Base-by-base conservation (phyloP, 2,113 vertebrate genomes). In the Macrotis lagotis region DNA sequence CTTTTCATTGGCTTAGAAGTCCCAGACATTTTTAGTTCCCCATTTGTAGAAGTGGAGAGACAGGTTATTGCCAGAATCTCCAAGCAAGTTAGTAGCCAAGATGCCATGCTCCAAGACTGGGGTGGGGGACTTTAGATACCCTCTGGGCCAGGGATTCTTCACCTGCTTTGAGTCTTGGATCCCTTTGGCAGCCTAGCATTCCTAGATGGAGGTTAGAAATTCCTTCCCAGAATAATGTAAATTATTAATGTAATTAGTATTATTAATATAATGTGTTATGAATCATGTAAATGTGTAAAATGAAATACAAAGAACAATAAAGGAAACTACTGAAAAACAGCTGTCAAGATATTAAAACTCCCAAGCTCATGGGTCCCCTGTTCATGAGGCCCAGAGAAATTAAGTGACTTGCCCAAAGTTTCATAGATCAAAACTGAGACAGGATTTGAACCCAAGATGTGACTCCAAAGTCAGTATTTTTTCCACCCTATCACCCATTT, bases 21-120 rank as follows among this genome's bases (percentile, higher is more conserved):
- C 24, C 26, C 89, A 51, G 31, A 50, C 90, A 49, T 31, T 91
- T 91, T 90, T 92, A 95, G 89, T 91, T 91, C 59, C 52, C 50
- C n/a, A 88, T 93, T 92, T 25, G 14, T 28, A 94, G 94, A 90
- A 94, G 74, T 0, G 51, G 49, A 88, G 94, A 94, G n/a, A 59
- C 50, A 51, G 48, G 16, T 37, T 92, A 83, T 53, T 48, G 26
- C 51, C 31, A 51, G 91, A 94, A 93, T 52, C 90, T 31, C n/a
- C 90, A 95, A 53, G 19, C 44, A 93, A 92, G 91, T 92, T 49
- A 53, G 24, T 48, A 48, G 88, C 44, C 74, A 88, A 89, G 94
- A 24, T 51, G 55, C 4, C 1, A 0, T 7, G 14, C 14, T 22
- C 28, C 16, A 28, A n/a, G 59, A 6, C 19, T 9, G 14, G 37